Evolutionary conservation across 2,113 vertebrate species (phyloP).

Genomic region (Protobothrops mucrosquamatus): DNA sequence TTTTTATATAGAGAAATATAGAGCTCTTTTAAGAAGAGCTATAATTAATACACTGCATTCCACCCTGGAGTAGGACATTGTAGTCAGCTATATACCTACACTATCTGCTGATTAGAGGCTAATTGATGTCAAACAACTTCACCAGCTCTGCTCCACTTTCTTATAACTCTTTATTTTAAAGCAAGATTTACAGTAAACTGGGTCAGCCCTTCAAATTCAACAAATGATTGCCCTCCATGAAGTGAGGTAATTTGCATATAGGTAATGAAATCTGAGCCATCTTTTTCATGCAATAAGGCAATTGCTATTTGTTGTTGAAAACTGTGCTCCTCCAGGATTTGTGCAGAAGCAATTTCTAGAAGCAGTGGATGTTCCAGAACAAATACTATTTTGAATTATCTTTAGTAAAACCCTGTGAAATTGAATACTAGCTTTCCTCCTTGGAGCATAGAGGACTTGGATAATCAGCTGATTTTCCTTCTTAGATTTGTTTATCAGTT

Average conservation of each 20-base stretch:
- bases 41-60: not conserved
- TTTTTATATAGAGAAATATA: not conserved
- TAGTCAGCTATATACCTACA: not conserved
- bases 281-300: not conserved
- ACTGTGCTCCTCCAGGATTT: not conserved
- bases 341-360: not conserved
- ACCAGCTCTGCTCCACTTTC: not conserved
- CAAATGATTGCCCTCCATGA: not conserved
- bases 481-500: not conserved
- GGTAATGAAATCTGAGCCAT: not conserved
- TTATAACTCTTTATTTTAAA: not conserved
- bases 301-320: not conserved
- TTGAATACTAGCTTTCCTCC: not conserved
- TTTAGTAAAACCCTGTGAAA: not conserved
- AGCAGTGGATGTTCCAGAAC: not conserved
- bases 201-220: not conserved
- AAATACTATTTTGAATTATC: not conserved
- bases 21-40: not conserved
- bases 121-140: not conserved
- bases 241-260: not conserved
- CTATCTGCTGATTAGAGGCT: not conserved
- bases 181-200: not conserved
- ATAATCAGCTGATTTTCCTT: not conserved
- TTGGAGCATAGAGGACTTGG: not conserved
- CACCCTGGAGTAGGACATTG: not conserved